Evolutionary conservation across 2,113 vertebrate species (phyloP), one percentile per base, ranked within the genome.

Genomic region (Pelecanoides urinatrix): DNA sequence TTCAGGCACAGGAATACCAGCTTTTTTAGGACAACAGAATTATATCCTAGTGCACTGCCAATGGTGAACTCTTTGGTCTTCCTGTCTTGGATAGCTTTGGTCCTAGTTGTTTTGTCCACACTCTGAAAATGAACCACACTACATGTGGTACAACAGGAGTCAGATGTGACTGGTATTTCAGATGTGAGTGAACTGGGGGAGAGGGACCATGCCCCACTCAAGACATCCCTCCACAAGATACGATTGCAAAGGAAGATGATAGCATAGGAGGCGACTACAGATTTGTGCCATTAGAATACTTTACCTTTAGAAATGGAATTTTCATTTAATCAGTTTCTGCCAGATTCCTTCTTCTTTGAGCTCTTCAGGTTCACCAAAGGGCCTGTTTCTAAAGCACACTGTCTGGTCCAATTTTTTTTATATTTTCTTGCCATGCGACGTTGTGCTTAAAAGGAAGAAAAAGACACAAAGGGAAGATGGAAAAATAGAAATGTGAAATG

Each of bases 401-500:
- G 34, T 74, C 82, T 88, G 10, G 10, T 88, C 62, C 55, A 58
- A 12, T 79, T 66, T 67, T 75, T 65, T 34, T 29, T 13, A n/a
- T 83, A 25, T 88, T 70, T 90, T 85, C 19, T 16, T 95, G 47
- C 76, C 36, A 4, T 52, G 34, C 2, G 7, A 67, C 1, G 1
- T 25, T 68, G 19, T 81, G 36, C 73, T 89, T 92, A 78, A 92
- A 96, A 86, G 20, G 75, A 90, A 79, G 65, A 67, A 88, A 61
- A 73, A 78, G 67, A 44, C 50, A 86, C 90, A 94, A 93, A 92
- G 30, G 29, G 49, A 95, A 91, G 42, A 85, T 12, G 49, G 91
- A 89, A 94, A 94, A 94, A 75, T 19, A 95, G 84, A 93, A 92
- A 89, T 92, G 61, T 5, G 13, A 83, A 76, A 59, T 79, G 53